phyloP scores from a whole-genome alignment of 2,113 vertebrate genomes.

The Platichthys flesus region DNA sequence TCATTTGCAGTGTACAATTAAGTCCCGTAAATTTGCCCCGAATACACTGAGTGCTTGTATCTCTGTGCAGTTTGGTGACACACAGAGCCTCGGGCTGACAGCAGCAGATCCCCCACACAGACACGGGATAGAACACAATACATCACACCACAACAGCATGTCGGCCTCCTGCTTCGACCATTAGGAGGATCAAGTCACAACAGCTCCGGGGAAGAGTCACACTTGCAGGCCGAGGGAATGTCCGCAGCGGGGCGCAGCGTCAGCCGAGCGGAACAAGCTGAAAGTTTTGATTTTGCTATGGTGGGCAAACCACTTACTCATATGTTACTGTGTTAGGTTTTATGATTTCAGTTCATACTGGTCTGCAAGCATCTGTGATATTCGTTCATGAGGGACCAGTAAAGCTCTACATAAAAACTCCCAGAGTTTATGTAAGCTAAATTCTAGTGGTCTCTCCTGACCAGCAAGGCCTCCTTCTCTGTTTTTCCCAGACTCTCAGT shows the following conservation, averaged over 20 bases:
- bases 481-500: constrained; percentile 33
- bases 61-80: constrained; percentile 26
- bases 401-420: constrained; percentile 44
- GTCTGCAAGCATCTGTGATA: constrained; percentile 38
- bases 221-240: constrained; percentile 25
- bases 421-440: constrained; percentile 45
- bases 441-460: constrained; percentile 43
- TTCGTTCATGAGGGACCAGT: constrained; percentile 47
- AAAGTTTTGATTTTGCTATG: constrained; percentile 23
- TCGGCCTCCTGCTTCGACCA: constrained; percentile 21
- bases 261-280: constrained; percentile 11
- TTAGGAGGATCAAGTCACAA: constrained; percentile 34
- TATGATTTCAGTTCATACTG: constrained; percentile 46
- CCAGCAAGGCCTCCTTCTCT: constrained; percentile 14
- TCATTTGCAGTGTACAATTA: constrained; percentile 69
- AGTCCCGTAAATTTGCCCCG: constrained; percentile 52
- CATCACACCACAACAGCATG: constrained; percentile 7
- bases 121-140: constrained; percentile 30
- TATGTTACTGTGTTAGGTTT: constrained; percentile 20
- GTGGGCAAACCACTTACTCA: constrained; percentile 40
- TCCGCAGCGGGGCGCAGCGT: constrained; percentile 1
- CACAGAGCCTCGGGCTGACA: constrained; percentile 38
- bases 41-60: constrained; percentile 59
- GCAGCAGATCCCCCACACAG: constrained; percentile 34
- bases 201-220: constrained; percentile 39